Evolutionary conservation across 2,113 vertebrate genomes (phyloP).

Genomic region (Cathartes aura): DNA sequence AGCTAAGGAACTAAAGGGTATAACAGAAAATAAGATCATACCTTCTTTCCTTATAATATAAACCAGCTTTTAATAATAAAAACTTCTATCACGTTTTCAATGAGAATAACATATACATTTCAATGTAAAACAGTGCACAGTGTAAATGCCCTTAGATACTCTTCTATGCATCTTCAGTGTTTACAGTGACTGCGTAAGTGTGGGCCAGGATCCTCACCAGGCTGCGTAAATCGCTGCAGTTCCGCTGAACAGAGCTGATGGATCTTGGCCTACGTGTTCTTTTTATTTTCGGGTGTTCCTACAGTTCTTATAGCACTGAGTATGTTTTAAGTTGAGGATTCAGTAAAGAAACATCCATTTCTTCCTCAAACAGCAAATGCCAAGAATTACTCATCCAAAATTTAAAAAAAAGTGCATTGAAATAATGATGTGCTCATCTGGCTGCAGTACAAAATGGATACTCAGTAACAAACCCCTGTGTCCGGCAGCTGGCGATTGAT

Average conservation of each 20-base stretch:
- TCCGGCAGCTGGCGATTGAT: neutral
- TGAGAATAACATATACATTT: constrained; percentile 55
- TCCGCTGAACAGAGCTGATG: neutral
- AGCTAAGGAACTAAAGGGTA: neutral
- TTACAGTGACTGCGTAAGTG: neutral
- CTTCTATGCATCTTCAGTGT: neutral
- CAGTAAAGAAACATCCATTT: neutral
- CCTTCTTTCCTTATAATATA: constrained; percentile 55
- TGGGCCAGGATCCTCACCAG: neutral
- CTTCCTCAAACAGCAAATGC: neutral
- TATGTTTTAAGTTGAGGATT: neutral
- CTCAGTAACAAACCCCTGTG: neutral
- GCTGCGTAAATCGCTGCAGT: neutral
- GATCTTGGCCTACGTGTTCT: accelerated
- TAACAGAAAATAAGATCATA: constrained; percentile 16
- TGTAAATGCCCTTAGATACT: neutral
- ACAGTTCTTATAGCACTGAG: neutral
- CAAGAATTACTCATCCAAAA: neutral
- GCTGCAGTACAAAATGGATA: neutral
- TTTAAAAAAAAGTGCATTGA: neutral
- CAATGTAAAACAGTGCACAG: constrained; percentile 63
- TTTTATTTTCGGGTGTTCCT: neutral
- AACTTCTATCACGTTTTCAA: constrained; percentile 50
- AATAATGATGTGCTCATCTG: neutral
- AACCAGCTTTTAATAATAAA: constrained; percentile 77